Percentiles rank a stretch among this genome's conserved stretches.
Conservation (phyloP, 2,797 vertebrate genomes). For the Cryptoprocta ferox region DNA sequence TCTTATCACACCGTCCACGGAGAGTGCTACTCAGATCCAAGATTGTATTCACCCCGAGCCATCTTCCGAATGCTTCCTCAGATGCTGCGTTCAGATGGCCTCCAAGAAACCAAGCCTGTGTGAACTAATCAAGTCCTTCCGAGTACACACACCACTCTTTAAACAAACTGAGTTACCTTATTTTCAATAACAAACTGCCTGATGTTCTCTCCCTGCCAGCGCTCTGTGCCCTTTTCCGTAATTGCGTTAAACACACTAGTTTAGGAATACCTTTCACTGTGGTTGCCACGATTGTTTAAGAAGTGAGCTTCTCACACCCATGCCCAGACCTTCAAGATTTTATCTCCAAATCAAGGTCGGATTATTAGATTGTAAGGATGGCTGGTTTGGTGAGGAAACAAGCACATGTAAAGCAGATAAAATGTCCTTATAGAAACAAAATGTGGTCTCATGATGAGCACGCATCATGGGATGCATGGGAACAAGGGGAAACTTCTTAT, state of each 20-base stretch:
- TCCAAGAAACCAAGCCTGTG: background rate
- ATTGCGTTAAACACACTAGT: background rate
- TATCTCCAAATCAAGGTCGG: background rate
- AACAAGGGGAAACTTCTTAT: background rate
- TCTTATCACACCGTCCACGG: fast-evolving
- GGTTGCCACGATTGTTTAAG: background rate
- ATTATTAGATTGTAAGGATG: too few relatives aligned
- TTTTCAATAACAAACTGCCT: background rate
- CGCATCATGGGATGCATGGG: background rate
- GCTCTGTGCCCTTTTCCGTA: fast-evolving
- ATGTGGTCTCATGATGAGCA: fast-evolving
- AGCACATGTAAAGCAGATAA: background rate
- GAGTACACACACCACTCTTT: background rate
- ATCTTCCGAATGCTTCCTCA: background rate
- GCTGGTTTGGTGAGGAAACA: background rate
- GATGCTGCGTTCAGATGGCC: background rate
- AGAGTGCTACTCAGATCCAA: fast-evolving
- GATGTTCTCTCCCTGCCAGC: background rate
- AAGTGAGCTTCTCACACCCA: background rate
- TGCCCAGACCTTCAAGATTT: background rate
- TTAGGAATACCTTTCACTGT: background rate
- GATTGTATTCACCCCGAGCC: fast-evolving
- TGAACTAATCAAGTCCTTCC: background rate
- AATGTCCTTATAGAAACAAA: background rate
- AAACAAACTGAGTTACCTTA: background rate